Conservation (phyloP, 2,113 vertebrate species). For the Engraulis encrasicolus region DNA sequence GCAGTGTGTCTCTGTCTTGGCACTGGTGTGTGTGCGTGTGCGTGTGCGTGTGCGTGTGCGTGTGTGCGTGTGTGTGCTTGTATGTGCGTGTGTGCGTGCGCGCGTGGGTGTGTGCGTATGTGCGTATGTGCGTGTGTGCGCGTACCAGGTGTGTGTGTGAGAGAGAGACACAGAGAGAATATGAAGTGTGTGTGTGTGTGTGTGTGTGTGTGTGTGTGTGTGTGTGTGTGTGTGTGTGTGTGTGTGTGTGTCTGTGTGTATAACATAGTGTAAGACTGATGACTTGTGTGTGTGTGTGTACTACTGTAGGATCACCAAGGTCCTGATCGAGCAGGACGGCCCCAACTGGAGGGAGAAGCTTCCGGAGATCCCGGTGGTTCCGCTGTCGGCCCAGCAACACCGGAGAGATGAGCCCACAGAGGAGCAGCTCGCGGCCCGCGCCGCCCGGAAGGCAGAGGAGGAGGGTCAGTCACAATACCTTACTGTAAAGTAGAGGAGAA, state of each 20-base stretch:
- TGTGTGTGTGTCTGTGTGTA: conserved; percentile 20
- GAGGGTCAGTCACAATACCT: conserved; percentile 74
- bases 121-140: background rate
- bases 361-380: conserved; percentile 86
- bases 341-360: conserved; percentile 88
- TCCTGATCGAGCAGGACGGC: conserved; percentile 89
- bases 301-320: conserved; percentile 85
- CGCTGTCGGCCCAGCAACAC: conserved; percentile 77
- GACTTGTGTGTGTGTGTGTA: conserved; percentile 22
- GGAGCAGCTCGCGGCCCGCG: conserved; percentile 65
- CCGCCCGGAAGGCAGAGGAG: conserved; percentile 63
- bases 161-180: no score
- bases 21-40: no score
- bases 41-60: no score
- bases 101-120: no score
- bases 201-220: background rate
- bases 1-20: no score
- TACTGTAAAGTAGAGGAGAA: no score
- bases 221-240: background rate
- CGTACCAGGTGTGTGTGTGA: background rate
- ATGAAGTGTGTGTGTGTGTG: no score
- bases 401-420: conserved; percentile 73
- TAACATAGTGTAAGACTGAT: background rate
- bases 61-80: no score
- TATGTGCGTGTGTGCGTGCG: no score